Conservation (phyloP, 2,113 vertebrate species). For the Rallus limicola region DNA sequence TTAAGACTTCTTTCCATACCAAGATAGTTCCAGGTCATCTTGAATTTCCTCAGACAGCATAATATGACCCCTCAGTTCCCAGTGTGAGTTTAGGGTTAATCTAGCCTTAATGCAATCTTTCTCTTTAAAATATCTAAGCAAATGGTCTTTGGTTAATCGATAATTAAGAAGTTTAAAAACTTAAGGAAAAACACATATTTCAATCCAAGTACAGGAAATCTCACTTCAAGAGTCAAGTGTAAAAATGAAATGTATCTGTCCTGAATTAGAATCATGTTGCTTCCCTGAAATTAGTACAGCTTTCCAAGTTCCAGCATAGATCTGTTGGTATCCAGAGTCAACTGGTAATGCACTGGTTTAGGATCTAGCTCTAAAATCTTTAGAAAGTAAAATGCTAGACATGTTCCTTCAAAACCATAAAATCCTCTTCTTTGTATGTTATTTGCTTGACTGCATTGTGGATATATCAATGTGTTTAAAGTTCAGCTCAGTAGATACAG, state of each 20-base stretch:
- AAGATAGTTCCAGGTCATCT: neutral
- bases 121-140: neutral
- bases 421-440: neutral
- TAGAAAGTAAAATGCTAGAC: neutral
- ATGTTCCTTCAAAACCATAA: neutral
- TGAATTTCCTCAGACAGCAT: neutral
- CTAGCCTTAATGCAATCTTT: neutral
- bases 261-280: neutral
- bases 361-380: neutral
- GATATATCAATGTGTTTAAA: neutral
- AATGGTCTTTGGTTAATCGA: neutral
- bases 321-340: neutral
- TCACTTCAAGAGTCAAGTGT: neutral
- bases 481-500: neutral
- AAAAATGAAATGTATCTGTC: neutral
- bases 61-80: neutral
- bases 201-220: neutral
- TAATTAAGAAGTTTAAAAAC: constrained; percentile 2
- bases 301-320: neutral
- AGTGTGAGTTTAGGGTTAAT: neutral
- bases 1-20: neutral
- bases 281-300: neutral
- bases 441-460: neutral
- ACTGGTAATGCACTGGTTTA: neutral
- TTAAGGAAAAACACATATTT: neutral